A percentile compares a stretch with the other conserved stretches of the same genome.
Evolutionary conservation across 1,140 invertebrate species (phyloP).

Genomic region (Hyles euphorbiae): DNA sequence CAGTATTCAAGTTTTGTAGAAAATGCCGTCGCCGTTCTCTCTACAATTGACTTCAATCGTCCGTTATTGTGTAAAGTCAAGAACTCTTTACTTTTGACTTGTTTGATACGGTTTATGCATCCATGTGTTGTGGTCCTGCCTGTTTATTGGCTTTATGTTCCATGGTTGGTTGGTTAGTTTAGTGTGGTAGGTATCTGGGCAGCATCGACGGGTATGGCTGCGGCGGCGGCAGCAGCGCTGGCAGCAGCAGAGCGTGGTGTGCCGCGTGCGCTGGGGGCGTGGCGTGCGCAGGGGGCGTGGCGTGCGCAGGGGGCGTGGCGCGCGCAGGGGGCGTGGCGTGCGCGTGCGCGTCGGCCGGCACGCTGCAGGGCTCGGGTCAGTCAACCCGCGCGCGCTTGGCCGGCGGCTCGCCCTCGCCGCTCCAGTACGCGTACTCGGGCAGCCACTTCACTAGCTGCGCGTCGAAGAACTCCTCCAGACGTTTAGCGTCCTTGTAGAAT

Average conservation of each 20-base stretch:
- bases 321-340: conserved; percentile 10
- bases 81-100: too few relatives aligned
- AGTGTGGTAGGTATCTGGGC: conserved; percentile 7
- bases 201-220: conserved; percentile 4
- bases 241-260: background rate
- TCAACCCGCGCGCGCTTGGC: conserved; percentile 48
- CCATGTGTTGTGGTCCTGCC: too few relatives aligned
- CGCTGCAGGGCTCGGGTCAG: conserved; percentile 26
- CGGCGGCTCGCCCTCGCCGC: conserved; percentile 54
- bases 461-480: conserved; percentile 90
- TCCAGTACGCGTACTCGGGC: conserved; percentile 80
- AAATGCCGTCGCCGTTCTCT: too few relatives aligned
- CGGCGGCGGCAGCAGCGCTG: conserved; percentile 5
- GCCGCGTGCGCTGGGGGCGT: background rate
- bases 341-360: background rate
- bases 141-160: too few relatives aligned
- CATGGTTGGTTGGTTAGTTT: background rate
- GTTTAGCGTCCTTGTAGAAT: conserved; percentile 89
- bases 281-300: conserved; percentile 3
- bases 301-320: conserved; percentile 2
- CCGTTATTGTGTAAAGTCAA: too few relatives aligned
- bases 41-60: too few relatives aligned
- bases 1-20: too few relatives aligned
- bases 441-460: conserved; percentile 88
- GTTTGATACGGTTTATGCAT: too few relatives aligned